Evolutionary conservation across 2,113 vertebrate species (phyloP).

Genomic region (Panthera tigris): DNA sequence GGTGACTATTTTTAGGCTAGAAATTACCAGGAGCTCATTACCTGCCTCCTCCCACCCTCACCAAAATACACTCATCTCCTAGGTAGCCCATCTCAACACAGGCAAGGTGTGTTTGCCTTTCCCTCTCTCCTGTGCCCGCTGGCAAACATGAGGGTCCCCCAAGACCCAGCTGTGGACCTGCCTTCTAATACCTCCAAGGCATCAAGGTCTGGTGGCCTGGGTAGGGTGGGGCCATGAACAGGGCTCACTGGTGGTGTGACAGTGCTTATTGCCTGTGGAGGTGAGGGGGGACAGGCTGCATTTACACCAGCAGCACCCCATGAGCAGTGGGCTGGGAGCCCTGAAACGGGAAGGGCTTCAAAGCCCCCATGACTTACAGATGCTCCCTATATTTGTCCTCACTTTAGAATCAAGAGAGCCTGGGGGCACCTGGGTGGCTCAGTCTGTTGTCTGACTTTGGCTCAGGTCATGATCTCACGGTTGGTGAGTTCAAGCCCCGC

Average conservation of each 20-base stretch:
- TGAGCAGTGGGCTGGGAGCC: background rate
- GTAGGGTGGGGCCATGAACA: background rate
- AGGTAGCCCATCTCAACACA: rapidly evolving
- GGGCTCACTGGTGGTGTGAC: background rate
- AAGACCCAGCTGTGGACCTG: background rate
- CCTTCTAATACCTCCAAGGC: background rate
- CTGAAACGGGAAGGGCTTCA: background rate
- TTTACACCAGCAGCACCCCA: rapidly evolving
- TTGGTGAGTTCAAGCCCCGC: too few relatives aligned
- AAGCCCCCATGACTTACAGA: background rate
- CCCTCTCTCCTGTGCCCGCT: background rate
- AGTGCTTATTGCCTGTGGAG: background rate
- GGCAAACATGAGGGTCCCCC: background rate
- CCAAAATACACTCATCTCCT: background rate
- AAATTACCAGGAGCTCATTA: background rate
- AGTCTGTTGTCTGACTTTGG: too few relatives aligned
- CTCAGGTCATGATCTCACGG: too few relatives aligned
- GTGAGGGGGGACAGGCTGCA: background rate
- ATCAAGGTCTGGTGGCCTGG: background rate
- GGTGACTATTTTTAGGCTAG: background rate
- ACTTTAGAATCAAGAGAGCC: background rate
- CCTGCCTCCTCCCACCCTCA: background rate
- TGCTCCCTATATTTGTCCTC: background rate
- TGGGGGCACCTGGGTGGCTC: background rate
- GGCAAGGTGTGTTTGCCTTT: background rate